Evolutionary conservation across 2,113 vertebrate species (phyloP).

Genomic region (Cyanoramphus novaezelandiae): DNA sequence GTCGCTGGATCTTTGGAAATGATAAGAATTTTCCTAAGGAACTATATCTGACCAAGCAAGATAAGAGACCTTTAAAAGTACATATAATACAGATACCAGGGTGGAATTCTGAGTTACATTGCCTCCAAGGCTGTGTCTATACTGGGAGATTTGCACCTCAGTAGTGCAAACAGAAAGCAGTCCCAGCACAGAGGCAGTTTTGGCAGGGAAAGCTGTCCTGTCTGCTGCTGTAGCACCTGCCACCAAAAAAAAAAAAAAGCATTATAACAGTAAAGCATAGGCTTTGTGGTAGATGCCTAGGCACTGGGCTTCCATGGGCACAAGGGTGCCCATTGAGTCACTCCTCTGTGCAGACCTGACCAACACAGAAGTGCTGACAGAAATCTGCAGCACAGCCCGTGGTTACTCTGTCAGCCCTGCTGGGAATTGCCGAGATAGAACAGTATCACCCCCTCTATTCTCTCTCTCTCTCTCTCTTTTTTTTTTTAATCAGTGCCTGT

Average conservation of each 20-base stretch:
- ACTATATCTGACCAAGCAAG: not conserved
- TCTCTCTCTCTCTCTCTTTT: not conserved
- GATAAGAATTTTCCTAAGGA: not conserved
- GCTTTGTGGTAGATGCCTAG: not conserved
- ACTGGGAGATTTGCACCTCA: not conserved
- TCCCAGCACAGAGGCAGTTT: not conserved
- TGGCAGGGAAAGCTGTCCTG: not conserved
- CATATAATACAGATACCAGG: not conserved
- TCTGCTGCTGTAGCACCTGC: not conserved
- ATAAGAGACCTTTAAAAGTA: not conserved
- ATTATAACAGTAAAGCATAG: rapidly evolving
- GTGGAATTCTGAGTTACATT: not conserved
- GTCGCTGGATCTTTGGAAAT: not conserved
- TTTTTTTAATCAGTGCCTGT: not conserved
- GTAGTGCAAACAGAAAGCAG: not conserved
- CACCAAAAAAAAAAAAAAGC: not conserved
- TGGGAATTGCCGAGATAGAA: not conserved
- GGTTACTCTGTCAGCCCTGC: rapidly evolving
- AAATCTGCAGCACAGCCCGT: not conserved
- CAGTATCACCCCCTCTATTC: not conserved
- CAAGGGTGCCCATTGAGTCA: not conserved
- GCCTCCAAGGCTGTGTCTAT: rapidly evolving
- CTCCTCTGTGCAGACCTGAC: not conserved
- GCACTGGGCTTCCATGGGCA: rapidly evolving
- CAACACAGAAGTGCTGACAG: rapidly evolving